Conservation (phyloP, 1,140 invertebrate species). For the Globodera ellingtonae region DNA sequence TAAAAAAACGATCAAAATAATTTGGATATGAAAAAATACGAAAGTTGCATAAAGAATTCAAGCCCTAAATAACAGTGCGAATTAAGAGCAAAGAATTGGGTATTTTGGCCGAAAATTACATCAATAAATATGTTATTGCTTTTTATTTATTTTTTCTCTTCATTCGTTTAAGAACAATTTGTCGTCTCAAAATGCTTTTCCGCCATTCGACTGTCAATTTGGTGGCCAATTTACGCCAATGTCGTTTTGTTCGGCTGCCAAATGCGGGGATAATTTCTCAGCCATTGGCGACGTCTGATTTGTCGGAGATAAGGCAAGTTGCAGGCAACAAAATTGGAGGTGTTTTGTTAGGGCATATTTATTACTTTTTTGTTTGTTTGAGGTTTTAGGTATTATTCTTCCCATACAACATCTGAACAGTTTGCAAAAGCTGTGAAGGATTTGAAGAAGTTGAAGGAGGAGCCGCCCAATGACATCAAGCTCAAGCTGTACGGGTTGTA, state of each 20-base stretch:
- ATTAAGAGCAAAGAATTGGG: too few species aligned
- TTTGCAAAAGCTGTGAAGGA: conserved; percentile 68
- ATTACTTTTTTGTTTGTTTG: background rate
- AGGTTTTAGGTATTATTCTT: background rate
- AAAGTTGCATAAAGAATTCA: background rate
- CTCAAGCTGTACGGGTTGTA: conserved; percentile 72
- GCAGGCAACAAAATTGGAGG: background rate
- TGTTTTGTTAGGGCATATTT: background rate
- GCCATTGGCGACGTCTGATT: too few species aligned
- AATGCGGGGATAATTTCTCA: too few species aligned
- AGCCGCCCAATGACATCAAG: conserved; percentile 70
- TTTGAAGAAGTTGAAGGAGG: conserved; percentile 67
- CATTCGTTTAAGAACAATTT: too few species aligned
- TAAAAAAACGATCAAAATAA: background rate
- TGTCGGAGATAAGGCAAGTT: too few species aligned
- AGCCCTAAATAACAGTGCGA: background rate
- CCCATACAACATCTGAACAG: conserved; percentile 13
- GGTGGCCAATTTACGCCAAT: too few species aligned
- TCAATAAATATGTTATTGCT: background rate
- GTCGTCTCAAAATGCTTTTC: too few species aligned
- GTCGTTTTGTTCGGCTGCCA: too few species aligned
- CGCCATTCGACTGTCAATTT: too few species aligned
- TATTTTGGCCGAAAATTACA: too few species aligned
- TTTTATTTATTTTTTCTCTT: background rate
- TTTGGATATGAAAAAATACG: background rate